Percentiles rank a stretch among this genome's conserved stretches.
phyloP scores from a whole-genome alignment of 2,888 invertebrate genomes.

The Crossocerus cetratus region DNA sequence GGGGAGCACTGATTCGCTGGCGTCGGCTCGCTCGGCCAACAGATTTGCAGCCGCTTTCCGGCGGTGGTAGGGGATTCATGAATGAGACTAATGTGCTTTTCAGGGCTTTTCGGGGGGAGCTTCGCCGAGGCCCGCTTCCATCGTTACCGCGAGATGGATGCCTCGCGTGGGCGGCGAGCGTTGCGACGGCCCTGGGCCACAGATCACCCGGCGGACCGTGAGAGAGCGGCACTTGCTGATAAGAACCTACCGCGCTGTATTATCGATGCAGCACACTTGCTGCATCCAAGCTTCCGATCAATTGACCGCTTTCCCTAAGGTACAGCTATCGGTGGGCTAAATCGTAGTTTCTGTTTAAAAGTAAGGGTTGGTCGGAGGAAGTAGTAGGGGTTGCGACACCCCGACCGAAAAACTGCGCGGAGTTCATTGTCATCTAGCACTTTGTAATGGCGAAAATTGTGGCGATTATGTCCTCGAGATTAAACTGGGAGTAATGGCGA shows the following conservation, averaged over 20 bases:
- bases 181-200: background rate
- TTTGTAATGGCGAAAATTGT: too few relatives aligned
- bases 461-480: too few relatives aligned
- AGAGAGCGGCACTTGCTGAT: conserved; percentile 20
- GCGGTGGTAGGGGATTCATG: background rate
- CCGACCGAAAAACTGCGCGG: too few relatives aligned
- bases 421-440: too few relatives aligned
- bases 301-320: background rate
- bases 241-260: background rate
- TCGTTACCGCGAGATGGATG: background rate
- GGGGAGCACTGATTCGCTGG: background rate
- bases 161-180: background rate
- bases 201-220: background rate
- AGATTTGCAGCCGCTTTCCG: background rate
- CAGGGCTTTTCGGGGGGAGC: background rate
- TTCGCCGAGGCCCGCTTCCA: background rate
- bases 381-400: too few relatives aligned
- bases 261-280: background rate
- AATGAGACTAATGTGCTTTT: background rate
- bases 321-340: too few relatives aligned
- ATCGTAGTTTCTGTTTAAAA: too few relatives aligned
- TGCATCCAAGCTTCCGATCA: background rate
- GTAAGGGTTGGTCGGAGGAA: too few relatives aligned
- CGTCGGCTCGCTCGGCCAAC: background rate
- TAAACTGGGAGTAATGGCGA: too few relatives aligned